A percentile compares a stretch with the other conserved stretches of the same genome.
phyloP scores from a whole-genome alignment of 2,888 invertebrate genomes.

The Trichogramma dendrolimi region DNA sequence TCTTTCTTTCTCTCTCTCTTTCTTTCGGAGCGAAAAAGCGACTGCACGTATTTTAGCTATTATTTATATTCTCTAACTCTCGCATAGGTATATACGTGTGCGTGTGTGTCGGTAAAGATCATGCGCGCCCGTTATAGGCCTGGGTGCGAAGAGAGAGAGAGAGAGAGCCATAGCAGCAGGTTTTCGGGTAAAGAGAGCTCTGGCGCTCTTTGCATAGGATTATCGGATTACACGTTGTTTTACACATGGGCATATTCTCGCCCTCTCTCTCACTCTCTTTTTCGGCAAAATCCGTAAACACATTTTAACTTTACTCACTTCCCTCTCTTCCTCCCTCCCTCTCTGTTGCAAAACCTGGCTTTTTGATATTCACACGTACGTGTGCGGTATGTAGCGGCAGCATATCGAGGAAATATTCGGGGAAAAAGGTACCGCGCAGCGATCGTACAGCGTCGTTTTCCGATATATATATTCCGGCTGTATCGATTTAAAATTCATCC shows the following conservation, averaged over 20 bases:
- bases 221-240: slow-evolving; percentile 27
- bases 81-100: too few relatives aligned
- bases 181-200: not conserved
- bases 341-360: not conserved
- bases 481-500: slow-evolving; percentile 9
- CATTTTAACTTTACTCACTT: slow-evolving; percentile 19
- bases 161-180: too few relatives aligned
- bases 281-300: slow-evolving; percentile 21
- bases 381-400: too few relatives aligned
- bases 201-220: slow-evolving; percentile 27
- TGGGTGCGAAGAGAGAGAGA: too few relatives aligned
- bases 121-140: too few relatives aligned
- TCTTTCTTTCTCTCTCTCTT: too few relatives aligned
- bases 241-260: slow-evolving; percentile 17
- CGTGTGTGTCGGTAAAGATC: too few relatives aligned
- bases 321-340: slow-evolving; percentile 3
- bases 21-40: too few relatives aligned
- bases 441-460: not conserved
- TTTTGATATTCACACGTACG: too few relatives aligned
- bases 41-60: too few relatives aligned
- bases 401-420: not conserved
- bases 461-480: not conserved
- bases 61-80: too few relatives aligned
- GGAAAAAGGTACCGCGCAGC: not conserved
- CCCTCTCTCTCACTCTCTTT: not conserved